Base-by-base conservation (phyloP, 2,113 vertebrate genomes). In the Tylochromis polylepis region DNA sequence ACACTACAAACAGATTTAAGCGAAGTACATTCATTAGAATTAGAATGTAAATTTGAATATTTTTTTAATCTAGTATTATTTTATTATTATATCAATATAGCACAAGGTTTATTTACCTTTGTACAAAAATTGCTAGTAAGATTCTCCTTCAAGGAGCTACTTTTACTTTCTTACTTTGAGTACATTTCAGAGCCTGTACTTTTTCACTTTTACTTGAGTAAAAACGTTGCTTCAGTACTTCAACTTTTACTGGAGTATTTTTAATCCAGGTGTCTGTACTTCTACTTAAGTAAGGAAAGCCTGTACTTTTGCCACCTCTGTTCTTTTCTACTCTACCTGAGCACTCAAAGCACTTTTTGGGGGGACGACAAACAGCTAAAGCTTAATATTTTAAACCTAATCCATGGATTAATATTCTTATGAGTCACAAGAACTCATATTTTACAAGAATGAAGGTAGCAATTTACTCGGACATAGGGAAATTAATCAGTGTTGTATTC, bases 281-380 rank as follows among this genome's bases (percentile, higher is more conserved):
- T 62, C 29, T 62, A 62, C 59, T 62, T 11, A 34, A 62, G 59
- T 62, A 62, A 62, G 20, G 16, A 62, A 62, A 62, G 1, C 34
- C 29, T 62, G 59, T 62, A 62, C 59, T 62, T 62, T 62, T 62
- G 59, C 29, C 34, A 62, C 29, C 59, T 34, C 58, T 60, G 29
- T 11, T 20, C 16, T 34, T 62, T 62, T 62, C 16, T 62, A 62
- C 59, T 62, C 31, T 65, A 0, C 18, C 60, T 36, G 60, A 36
- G 6, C 60, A 65, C 60, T 3, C 31, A 65, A 12, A 65, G 18
- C 60, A 36, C 60, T 36, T 65, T 65, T 38, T n/a, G 18, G 49
- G 16, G 20, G 16, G 18, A 20, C 8, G 16, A 53, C 16, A 53
- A 18, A 53, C 49, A n/a, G 16, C 18, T 4, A 53, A 11, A 53